A percentile compares a stretch with the other conserved stretches of the same genome.
These are phyloP conservation scores for Formica aserva DNA, from an alignment of 2,888 invertebrate genomes.

Conservation along the genomic window DNA sequence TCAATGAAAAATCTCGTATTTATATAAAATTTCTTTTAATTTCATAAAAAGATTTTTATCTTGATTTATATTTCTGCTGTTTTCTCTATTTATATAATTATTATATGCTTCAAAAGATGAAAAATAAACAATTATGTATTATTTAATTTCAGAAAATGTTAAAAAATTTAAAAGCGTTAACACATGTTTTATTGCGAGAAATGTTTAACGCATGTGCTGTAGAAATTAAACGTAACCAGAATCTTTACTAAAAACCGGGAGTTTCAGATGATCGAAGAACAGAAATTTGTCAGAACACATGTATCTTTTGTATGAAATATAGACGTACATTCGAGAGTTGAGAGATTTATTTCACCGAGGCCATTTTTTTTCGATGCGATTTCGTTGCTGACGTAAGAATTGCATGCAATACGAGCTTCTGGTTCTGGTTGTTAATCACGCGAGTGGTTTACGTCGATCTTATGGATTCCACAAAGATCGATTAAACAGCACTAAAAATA, in stretches of 20 bases:
- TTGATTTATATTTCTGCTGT: neutral
- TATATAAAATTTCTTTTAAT: neutral
- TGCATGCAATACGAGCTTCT: neutral
- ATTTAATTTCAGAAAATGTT: neutral
- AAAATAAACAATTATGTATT: neutral
- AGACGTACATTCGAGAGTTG: neutral
- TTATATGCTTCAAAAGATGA: neutral
- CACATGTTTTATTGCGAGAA: neutral
- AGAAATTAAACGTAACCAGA: neutral
- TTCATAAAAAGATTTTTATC: neutral
- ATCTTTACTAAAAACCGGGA: neutral
- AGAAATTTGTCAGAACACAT: neutral
- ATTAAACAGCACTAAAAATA: conserved; percentile 8
- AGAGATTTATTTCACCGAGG: conserved; percentile 1
- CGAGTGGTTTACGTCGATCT: neutral
- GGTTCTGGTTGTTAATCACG: conserved; percentile 15
- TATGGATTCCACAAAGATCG: neutral
- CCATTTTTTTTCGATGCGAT: neutral
- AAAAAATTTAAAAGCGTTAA: neutral
- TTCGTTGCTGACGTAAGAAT: conserved; percentile 17
- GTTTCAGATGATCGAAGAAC: neutral
- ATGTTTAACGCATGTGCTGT: neutral
- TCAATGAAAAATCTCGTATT: neutral
- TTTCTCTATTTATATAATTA: neutral
- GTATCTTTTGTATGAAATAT: neutral